phyloP scores from a whole-genome alignment of 2,888 invertebrate species.

The Ferrisia virgata region DNA sequence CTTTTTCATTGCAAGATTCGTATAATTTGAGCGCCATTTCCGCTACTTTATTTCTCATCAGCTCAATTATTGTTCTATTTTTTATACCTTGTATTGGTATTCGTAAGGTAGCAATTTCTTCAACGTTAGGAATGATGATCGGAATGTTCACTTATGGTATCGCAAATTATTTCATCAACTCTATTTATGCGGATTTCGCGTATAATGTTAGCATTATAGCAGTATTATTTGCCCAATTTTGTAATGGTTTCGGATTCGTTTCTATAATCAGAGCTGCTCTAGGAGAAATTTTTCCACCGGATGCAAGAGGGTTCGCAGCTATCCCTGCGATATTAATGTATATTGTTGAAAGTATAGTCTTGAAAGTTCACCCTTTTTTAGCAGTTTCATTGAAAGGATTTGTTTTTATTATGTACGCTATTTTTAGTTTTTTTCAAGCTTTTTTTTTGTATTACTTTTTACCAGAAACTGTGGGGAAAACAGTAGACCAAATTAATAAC shows the following conservation, averaged over 20 bases:
- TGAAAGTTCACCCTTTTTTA: slow-evolving; percentile 58
- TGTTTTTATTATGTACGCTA: slow-evolving; percentile 49
- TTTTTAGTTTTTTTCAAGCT: not conserved
- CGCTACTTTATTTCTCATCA: not conserved
- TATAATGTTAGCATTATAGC: slow-evolving; percentile 51
- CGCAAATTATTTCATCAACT: not conserved
- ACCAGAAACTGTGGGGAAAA: slow-evolving; percentile 42
- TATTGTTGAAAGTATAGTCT: slow-evolving; percentile 57
- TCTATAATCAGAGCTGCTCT: slow-evolving; percentile 60
- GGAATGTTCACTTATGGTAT: not conserved
- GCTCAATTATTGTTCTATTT: not conserved
- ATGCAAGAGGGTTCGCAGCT: slow-evolving; percentile 57
- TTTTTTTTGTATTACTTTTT: slow-evolving; percentile 7
- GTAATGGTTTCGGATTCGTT: slow-evolving; percentile 59
- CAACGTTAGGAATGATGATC: not conserved
- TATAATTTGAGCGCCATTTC: not conserved
- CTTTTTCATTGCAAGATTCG: not conserved
- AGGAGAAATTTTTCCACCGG: slow-evolving; percentile 59
- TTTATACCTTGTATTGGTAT: not conserved
- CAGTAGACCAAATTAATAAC: slow-evolving; percentile 14
- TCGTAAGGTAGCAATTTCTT: not conserved
- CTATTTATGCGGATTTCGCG: not conserved
- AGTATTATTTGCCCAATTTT: slow-evolving; percentile 57
- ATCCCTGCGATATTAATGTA: slow-evolving; percentile 54
- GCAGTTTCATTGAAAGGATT: slow-evolving; percentile 53